Evolutionary conservation across 2,888 invertebrate genomes (phyloP).

Genomic region (Catocala sponsa): DNA sequence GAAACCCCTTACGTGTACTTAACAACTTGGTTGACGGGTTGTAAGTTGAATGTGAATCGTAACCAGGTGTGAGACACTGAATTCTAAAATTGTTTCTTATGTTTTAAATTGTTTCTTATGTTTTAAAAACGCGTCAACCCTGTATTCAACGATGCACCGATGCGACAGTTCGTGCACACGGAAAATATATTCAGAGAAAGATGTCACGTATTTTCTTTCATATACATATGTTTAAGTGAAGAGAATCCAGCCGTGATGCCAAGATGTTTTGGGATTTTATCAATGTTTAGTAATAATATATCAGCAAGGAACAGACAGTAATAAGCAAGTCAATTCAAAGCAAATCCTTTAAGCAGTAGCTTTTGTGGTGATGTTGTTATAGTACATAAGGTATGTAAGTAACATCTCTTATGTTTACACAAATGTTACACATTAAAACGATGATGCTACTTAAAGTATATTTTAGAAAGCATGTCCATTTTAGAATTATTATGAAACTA

Average conservation of each 20-base stretch:
- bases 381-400: too few relatives aligned
- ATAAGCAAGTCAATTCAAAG: constrained; percentile 3
- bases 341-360: not conserved
- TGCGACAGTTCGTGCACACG: constrained; percentile 42
- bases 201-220: constrained; percentile 56
- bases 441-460: too few relatives aligned
- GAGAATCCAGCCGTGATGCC: constrained; percentile 43
- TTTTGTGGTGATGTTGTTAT: too few relatives aligned
- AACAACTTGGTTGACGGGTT: constrained; percentile 3
- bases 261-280: constrained; percentile 39
- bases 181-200: constrained; percentile 59
- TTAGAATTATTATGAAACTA: too few relatives aligned
- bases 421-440: too few relatives aligned
- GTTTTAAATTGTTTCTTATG: constrained; percentile 12
- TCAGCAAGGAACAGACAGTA: not conserved
- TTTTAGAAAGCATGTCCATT: too few relatives aligned
- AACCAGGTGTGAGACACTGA: not conserved
- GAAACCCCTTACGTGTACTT: constrained; percentile 7
- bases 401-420: too few relatives aligned
- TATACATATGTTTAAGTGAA: constrained; percentile 58
- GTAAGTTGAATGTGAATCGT: not conserved
- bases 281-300: not conserved
- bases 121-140: constrained; percentile 32
- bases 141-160: constrained; percentile 28
- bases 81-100: not conserved